A percentile compares a stretch with the other conserved stretches of the same genome.
Evolutionary conservation across 1,140 invertebrate genomes (phyloP).

Genomic region (Calycopis cecrops): DNA sequence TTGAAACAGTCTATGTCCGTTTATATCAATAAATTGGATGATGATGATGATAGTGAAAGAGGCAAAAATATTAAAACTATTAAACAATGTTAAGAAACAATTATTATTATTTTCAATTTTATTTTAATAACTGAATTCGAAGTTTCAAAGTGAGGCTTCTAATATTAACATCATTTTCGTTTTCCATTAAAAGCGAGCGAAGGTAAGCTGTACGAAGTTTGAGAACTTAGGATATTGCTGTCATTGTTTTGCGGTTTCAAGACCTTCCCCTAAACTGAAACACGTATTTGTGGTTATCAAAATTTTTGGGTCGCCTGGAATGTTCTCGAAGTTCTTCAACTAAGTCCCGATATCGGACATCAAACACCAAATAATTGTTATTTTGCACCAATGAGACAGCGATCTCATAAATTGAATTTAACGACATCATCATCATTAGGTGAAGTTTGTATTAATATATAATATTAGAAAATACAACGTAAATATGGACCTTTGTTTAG

Average conservation of each 20-base stretch:
- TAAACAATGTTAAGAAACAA: background rate
- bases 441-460: no score
- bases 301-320: slow-evolving; percentile 33
- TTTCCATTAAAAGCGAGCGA: slow-evolving; percentile 9
- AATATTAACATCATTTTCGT: slow-evolving; percentile 8
- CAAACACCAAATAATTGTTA: slow-evolving; percentile 22
- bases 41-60: no score
- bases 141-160: background rate
- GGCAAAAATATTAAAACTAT: no score
- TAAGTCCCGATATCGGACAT: slow-evolving; percentile 24
- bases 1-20: no score
- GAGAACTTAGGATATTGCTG: slow-evolving; percentile 41
- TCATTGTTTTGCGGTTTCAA: slow-evolving; percentile 41
- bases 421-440: no score
- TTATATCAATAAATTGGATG: no score
- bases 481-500: no score
- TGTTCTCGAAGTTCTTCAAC: slow-evolving; percentile 28
- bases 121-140: slow-evolving; percentile 18
- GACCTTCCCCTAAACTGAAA: slow-evolving; percentile 38
- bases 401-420: no score
- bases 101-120: slow-evolving; percentile 27
- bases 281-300: slow-evolving; percentile 50
- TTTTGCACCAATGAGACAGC: background rate
- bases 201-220: slow-evolving; percentile 35
- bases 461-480: no score